Conservation (phyloP, 1,140 invertebrate species). For the Plectus sambesii region DNA sequence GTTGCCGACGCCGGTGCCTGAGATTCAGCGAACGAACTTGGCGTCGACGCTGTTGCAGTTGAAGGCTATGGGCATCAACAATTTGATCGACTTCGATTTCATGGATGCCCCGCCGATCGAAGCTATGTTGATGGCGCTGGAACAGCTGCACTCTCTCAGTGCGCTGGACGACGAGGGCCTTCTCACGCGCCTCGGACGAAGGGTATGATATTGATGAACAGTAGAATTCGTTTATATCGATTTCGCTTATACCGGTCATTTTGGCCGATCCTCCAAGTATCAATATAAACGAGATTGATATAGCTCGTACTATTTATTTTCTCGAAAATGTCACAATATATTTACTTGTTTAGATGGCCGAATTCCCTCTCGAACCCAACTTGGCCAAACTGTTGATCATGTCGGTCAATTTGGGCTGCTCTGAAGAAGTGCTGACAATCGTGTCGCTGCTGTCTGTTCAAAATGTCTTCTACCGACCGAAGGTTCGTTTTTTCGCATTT, state of each 20-base stretch:
- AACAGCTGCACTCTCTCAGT: constrained; percentile 88
- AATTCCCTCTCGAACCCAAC: constrained; percentile 95
- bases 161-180: constrained; percentile 93
- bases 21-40: constrained; percentile 95
- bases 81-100: constrained; percentile 98
- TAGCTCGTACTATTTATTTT: no score
- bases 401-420: constrained; percentile 95
- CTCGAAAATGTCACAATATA: no score
- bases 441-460: constrained; percentile 98
- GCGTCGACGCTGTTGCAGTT: constrained; percentile 85
- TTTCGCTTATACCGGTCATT: constrained; percentile 7
- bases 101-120: constrained; percentile 98
- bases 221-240: constrained; percentile 10
- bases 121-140: constrained; percentile 86
- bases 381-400: constrained; percentile 98
- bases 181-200: constrained; percentile 75
- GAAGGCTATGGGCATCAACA: constrained; percentile 99
- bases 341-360: constrained; percentile 73
- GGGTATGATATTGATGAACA: constrained; percentile 52
- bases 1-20: constrained; percentile 94
- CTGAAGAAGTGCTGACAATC: constrained; percentile 94
- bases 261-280: constrained; percentile 1
- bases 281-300: no score
- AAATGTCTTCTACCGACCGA: constrained; percentile 86
- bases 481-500: constrained; percentile 42